A percentile compares a stretch with the other conserved stretches of the same genome.
Conservation (phyloP, 2,797 vertebrate genomes). For the Parauchenoglanis ngamensis region DNA sequence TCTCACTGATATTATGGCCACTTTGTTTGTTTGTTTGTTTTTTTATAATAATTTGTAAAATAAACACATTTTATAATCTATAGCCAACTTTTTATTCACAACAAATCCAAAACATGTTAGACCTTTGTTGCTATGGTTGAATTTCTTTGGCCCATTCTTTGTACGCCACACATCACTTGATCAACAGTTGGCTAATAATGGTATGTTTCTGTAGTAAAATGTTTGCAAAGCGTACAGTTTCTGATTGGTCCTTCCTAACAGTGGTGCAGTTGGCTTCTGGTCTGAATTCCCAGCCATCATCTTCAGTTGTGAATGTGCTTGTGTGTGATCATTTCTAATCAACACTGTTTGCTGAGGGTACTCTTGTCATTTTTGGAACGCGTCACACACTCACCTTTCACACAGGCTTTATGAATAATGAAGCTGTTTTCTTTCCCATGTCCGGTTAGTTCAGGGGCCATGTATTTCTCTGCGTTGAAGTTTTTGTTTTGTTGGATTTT, state of each 20-base stretch:
- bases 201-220: neutral
- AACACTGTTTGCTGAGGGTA: neutral
- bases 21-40: neutral
- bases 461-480: neutral
- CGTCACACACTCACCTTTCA: neutral
- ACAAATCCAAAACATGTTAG: neutral
- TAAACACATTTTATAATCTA: too few relatives aligned
- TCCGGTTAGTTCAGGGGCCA: constrained; percentile 28
- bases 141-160: neutral
- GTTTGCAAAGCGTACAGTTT: neutral
- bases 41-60: too few relatives aligned
- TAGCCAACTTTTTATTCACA: neutral
- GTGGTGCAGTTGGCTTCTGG: neutral
- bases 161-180: neutral
- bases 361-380: neutral
- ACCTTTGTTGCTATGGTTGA: neutral
- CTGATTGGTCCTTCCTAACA: neutral
- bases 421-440: constrained; percentile 15
- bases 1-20: neutral
- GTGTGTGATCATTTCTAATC: neutral
- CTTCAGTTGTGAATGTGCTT: neutral
- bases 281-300: neutral
- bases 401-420: constrained; percentile 19
- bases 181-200: neutral
- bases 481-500: constrained; percentile 22